These are phyloP conservation scores for Brachyhypopomus occidentalis DNA, from an alignment of 2,113 vertebrate genomes.

Conservation along the genomic window DNA sequence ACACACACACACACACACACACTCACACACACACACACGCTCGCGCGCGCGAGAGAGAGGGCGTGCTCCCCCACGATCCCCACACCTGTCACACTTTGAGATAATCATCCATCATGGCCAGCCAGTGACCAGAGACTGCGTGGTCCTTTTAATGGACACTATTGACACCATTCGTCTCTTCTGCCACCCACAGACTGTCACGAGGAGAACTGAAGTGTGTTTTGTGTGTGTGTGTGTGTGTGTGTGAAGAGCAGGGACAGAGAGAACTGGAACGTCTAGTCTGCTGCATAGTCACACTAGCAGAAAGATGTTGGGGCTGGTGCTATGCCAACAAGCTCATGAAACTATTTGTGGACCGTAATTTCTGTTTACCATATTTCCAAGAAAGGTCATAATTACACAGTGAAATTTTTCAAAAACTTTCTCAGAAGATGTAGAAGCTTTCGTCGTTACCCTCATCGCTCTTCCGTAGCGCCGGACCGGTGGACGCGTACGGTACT, in stretches of 20 bases:
- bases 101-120: constrained; percentile 93
- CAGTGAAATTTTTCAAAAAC: constrained; percentile 29
- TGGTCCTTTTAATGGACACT: constrained; percentile 93
- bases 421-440: constrained; percentile 24
- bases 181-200: constrained; percentile 86
- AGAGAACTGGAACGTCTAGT: constrained; percentile 39
- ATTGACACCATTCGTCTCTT: constrained; percentile 92
- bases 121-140: constrained; percentile 90
- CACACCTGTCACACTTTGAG: constrained; percentile 90
- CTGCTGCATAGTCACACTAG: constrained; percentile 38
- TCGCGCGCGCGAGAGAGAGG: constrained; percentile 51
- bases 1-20: constrained; percentile 16
- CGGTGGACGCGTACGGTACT: constrained; percentile 16
- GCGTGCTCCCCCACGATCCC: constrained; percentile 73
- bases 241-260: constrained; percentile 18
- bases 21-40: constrained; percentile 12
- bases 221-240: constrained; percentile 11
- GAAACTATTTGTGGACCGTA: constrained; percentile 42
- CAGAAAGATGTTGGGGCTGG: constrained; percentile 45
- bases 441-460: constrained; percentile 4
- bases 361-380: constrained; percentile 40
- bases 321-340: constrained; percentile 46
- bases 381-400: constrained; percentile 42
- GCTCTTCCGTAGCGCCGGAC: too few species aligned
- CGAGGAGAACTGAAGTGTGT: constrained; percentile 61